These are phyloP conservation scores for Calameuta idolon DNA, from an alignment of 2,888 invertebrate genomes.

Conservation along the genomic window DNA sequence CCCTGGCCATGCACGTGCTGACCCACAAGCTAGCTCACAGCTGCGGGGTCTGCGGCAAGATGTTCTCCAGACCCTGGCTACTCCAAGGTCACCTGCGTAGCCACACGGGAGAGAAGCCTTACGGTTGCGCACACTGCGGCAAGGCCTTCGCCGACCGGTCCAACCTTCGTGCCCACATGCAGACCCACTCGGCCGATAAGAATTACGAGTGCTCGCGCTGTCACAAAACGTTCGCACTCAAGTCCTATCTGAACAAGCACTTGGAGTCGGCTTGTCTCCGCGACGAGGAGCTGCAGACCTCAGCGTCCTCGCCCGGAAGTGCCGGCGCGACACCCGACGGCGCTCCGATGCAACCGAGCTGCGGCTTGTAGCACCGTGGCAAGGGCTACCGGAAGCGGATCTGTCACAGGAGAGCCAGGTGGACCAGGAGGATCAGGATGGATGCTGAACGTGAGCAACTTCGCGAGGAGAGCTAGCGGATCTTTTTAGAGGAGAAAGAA, in stretches of 20 bases:
- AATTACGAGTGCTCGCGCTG: slow-evolving; percentile 90
- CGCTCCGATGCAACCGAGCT: background rate
- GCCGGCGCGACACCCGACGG: background rate
- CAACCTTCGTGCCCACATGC: slow-evolving; percentile 94
- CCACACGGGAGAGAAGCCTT: slow-evolving; percentile 95
- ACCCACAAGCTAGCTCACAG: slow-evolving; percentile 95
- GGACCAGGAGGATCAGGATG: slow-evolving; percentile 16
- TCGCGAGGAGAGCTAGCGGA: slow-evolving; percentile 30
- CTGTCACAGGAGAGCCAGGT: background rate
- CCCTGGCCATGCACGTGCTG: slow-evolving; percentile 92
- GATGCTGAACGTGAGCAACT: slow-evolving; percentile 9
- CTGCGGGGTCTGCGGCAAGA: slow-evolving; percentile 93
- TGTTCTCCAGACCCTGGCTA: slow-evolving; percentile 97
- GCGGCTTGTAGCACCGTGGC: slow-evolving; percentile 16
- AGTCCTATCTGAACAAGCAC: slow-evolving; percentile 96
- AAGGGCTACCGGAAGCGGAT: slow-evolving; percentile 1
- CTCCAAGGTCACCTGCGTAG: slow-evolving; percentile 88
- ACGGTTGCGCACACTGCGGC: slow-evolving; percentile 92
- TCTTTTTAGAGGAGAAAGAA: slow-evolving; percentile 16
- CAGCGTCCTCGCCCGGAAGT: slow-evolving; percentile 22
- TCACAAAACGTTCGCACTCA: slow-evolving; percentile 92
- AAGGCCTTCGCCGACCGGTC: slow-evolving; percentile 96
- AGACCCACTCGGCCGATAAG: slow-evolving; percentile 93
- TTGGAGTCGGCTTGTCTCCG: slow-evolving; percentile 89
- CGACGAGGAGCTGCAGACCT: slow-evolving; percentile 68